Percentiles rank a stretch among this genome's conserved stretches.
phyloP scores from a whole-genome alignment of 2,888 invertebrate species.

The Noctua janthe region DNA sequence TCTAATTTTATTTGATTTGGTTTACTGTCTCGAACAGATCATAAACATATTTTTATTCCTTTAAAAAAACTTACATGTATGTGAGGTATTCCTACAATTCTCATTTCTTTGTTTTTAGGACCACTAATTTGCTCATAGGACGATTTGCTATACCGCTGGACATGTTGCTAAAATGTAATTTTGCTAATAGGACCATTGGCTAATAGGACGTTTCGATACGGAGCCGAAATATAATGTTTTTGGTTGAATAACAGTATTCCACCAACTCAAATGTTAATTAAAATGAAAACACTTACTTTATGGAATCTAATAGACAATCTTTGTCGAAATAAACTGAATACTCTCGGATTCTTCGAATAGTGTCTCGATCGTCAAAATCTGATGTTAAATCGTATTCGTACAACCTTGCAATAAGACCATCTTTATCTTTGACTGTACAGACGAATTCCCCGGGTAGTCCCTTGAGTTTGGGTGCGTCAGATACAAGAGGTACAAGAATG shows the following conservation, averaged over 20 bases:
- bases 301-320: conserved; percentile 82
- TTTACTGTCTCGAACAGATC: no score
- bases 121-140: no score
- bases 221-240: neutral
- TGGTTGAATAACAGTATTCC: neutral
- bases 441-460: conserved; percentile 84
- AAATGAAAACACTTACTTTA: conserved; percentile 64
- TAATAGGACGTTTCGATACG: no score
- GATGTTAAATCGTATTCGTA: conserved; percentile 82
- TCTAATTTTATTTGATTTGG: no score
- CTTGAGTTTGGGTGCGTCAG: conserved; percentile 78
- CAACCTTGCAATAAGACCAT: conserved; percentile 85
- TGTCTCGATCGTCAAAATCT: conserved; percentile 80
- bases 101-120: no score
- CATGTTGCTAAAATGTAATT: no score
- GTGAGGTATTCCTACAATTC: no score
- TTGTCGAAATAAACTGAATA: conserved; percentile 86
- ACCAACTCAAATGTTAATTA: neutral
- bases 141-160: no score
- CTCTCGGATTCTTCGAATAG: conserved; percentile 81
- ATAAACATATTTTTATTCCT: no score
- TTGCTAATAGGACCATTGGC: no score
- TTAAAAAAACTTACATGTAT: no score
- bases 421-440: conserved; percentile 86
- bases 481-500: conserved; percentile 66